Evolutionary conservation across 2,888 invertebrate genomes (phyloP).

Genomic region (Stenichneumon culpator): DNA sequence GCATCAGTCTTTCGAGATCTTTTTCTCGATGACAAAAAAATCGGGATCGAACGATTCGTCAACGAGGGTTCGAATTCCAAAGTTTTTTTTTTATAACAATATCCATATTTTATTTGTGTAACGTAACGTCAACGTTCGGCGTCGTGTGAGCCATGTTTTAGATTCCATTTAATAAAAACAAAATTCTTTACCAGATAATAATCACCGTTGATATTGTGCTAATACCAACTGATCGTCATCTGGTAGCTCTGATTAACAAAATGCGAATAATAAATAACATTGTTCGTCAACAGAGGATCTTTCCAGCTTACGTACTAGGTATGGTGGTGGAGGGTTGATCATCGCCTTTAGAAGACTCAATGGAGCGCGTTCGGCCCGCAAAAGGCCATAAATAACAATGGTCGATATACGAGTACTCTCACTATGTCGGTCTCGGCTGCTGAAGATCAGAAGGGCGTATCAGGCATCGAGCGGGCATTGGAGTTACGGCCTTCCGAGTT

Average conservation of each 20-base stretch:
- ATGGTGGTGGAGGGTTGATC: slow-evolving; percentile 45
- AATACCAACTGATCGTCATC: not conserved
- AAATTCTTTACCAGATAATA: not conserved
- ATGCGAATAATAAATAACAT: not conserved
- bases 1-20: not conserved
- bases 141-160: not conserved
- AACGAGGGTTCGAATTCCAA: not conserved
- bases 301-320: slow-evolving; percentile 29
- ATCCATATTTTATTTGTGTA: slow-evolving; percentile 11
- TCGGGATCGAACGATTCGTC: not conserved
- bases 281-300: slow-evolving; percentile 1
- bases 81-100: not conserved
- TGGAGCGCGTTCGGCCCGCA: slow-evolving; percentile 59
- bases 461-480: not conserved
- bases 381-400: slow-evolving; percentile 52
- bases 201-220: not conserved
- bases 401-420: slow-evolving; percentile 35
- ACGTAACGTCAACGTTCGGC: not conserved
- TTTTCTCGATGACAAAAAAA: not conserved
- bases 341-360: slow-evolving; percentile 52
- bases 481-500: not conserved
- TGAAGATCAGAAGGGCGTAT: not conserved
- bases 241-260: not conserved
- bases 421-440: slow-evolving; percentile 2
- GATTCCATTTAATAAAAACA: not conserved